Evolutionary conservation across 2,113 vertebrate genomes (phyloP).

Genomic region (Hippopotamus amphibius): DNA sequence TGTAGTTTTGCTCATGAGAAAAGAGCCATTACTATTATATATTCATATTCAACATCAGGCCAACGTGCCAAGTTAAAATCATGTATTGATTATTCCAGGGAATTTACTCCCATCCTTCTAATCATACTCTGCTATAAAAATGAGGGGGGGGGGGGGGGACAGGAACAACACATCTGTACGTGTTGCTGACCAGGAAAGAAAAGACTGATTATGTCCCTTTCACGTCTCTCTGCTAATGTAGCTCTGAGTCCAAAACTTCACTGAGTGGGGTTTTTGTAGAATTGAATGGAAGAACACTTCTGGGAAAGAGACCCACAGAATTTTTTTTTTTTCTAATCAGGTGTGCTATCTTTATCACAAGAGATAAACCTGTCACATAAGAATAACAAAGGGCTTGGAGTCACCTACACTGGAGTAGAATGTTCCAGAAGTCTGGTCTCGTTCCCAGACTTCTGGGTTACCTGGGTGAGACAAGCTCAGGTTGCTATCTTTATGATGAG

Average conservation of each 20-base stretch:
- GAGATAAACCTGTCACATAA: background rate
- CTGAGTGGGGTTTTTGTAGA: background rate
- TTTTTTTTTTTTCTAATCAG: background rate
- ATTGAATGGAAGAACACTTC: background rate
- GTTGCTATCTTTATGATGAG: background rate
- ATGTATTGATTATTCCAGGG: background rate
- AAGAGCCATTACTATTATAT: background rate
- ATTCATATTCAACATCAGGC: constrained; percentile 10
- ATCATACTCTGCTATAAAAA: background rate
- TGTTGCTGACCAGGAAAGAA: background rate
- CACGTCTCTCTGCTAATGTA: background rate
- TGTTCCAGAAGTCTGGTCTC: constrained; percentile 19
- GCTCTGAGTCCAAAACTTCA: background rate
- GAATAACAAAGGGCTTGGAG: background rate
- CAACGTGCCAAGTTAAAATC: constrained; percentile 17
- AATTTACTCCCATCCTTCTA: background rate
- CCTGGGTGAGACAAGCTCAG: background rate
- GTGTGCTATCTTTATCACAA: background rate
- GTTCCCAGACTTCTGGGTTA: constrained; percentile 47
- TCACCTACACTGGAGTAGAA: background rate
- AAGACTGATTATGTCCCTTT: background rate
- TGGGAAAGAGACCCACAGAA: background rate
- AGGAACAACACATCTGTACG: too few relatives aligned
- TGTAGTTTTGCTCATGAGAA: background rate
- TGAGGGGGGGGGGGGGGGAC: too few relatives aligned